Evolutionary conservation across 53 echinoderm and acorn worm genomes (phyloP), one percentile per base, ranked within the genome.

Genomic region (Zoroaster sp.): DNA sequence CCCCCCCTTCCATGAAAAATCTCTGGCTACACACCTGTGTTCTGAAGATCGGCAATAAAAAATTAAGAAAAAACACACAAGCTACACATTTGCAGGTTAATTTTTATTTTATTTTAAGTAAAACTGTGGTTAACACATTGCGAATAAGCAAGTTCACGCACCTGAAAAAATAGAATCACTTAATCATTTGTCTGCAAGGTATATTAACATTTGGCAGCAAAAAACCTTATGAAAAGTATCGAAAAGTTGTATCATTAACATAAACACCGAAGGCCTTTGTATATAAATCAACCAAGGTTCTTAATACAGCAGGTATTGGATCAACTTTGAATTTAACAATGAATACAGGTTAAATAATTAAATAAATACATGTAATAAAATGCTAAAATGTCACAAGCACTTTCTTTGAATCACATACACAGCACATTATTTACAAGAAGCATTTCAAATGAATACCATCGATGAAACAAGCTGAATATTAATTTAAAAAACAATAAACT

Each of bases 141-240:
- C 80, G 9, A 80, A 77, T 80, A 17, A 53, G 78, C 80, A 81
- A 81, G 43, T 81, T 40, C 81, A 67, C 55, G 43, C 81, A 81
- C 44, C 81, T 63, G 35, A 55, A 80, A 81, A 78, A 81, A 81
- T 81, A 81, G 67, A 67, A 40, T 67, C 40, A 81, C 67, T 66
- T 14, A 67, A 54, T 81, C 1, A 30, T 78, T 35, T 74, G 73
- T 80, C 34, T 21, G 80, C 78, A 78, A 78, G 78, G 78, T 78
- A 78, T 78, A 53, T 52, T 39, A 80, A 65, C 20, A 66, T 81
- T 81, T 66, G 81, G 81, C 81, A 67, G 67, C 65, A 67, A 74
- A 8, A 49, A 35, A 4, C 2, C 7, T 52, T 53, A 2, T 33
- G 34, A 23, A 49, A 76, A 46, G 47, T 37, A 53, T n/a, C 45